Evolutionary conservation across 2,113 vertebrate species (phyloP), one percentile per base, ranked within the genome.

Genomic region (Polypterus bichir): DNA sequence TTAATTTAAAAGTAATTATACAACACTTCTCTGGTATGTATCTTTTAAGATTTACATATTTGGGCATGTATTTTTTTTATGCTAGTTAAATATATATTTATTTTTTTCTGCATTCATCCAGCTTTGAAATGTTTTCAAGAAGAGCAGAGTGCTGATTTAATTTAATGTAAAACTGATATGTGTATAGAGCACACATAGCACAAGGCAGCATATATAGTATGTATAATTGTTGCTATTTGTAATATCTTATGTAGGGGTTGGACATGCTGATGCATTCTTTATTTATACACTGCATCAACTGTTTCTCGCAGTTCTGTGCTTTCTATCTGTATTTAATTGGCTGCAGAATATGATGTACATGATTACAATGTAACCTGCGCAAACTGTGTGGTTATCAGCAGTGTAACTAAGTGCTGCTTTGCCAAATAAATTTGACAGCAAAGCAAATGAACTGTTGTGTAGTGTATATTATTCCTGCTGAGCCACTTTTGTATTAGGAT

Each of bases 391-490:
- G 49, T 78, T 79, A 74, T 74, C 66, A 72, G 72, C 69, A 78
- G 76, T 77, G 82, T 74, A 59, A 76, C 68, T 53, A 77, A 81
- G 71, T 81, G 79, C 81, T 88, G 86, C 89, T 92, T 93, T 92
- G 91, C 92, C 87, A 89, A 89, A 90, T 89, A 88, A 88, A 89
- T 65, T 78, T 75, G 68, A 75, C 84, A 81, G 78, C 80, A 71
- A 85, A 88, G 79, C 76, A 75, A 83, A 72, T 68, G 68, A 69
- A 61, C 72, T 71, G 57, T 61, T 48, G 52, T 62, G 64, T 75
- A 66, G 65, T 68, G 63, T 59, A 27, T 27, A 27, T 27, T 27
- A 27, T 27, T 27, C 27, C 27, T 27, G 27, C 27, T 27, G 27
- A 27, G 27, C 27, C 27, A 27, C 27, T 27, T 27, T 27, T 27